phyloP scores from a whole-genome alignment of 2,113 vertebrate genomes.

The Scomber japonicus region DNA sequence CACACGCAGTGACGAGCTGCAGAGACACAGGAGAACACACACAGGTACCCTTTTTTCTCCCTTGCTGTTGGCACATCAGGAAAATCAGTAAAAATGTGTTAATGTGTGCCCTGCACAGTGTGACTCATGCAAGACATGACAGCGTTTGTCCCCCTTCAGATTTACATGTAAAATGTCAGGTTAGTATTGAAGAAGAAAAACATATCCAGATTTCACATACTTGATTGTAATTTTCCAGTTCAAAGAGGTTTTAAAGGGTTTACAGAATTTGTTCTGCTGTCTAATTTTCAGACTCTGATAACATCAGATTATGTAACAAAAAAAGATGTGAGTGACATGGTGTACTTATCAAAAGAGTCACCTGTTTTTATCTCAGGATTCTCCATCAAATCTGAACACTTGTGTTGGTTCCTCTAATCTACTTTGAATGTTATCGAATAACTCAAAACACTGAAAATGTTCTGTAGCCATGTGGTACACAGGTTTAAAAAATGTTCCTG shows the following conservation, averaged over 20 bases:
- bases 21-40: constrained; percentile 98
- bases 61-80: constrained; percentile 53
- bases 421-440: not conserved
- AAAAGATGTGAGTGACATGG: not conserved
- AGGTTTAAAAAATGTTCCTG: not conserved
- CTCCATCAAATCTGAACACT: not conserved
- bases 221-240: constrained; percentile 36
- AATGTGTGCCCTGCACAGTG: constrained; percentile 55
- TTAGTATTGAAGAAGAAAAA: constrained; percentile 39
- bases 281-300: constrained; percentile 23
- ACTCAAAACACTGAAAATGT: no score
- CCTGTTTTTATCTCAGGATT: constrained; percentile 4
- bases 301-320: constrained; percentile 20
- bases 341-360: not conserved
- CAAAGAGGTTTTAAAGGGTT: not conserved
- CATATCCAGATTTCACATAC: constrained; percentile 32
- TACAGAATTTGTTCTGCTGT: constrained; percentile 20
- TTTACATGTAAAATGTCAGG: constrained; percentile 50
- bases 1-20: constrained; percentile 98
- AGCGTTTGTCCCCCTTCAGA: constrained; percentile 16
- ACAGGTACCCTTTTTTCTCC: constrained; percentile 88
- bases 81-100: constrained; percentile 66
- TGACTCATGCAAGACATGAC: constrained; percentile 49
- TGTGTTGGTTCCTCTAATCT: not conserved
- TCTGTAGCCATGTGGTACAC: not conserved